Conservation (phyloP, 2,797 vertebrate genomes). For the Pipistrellus pipistrellus region DNA sequence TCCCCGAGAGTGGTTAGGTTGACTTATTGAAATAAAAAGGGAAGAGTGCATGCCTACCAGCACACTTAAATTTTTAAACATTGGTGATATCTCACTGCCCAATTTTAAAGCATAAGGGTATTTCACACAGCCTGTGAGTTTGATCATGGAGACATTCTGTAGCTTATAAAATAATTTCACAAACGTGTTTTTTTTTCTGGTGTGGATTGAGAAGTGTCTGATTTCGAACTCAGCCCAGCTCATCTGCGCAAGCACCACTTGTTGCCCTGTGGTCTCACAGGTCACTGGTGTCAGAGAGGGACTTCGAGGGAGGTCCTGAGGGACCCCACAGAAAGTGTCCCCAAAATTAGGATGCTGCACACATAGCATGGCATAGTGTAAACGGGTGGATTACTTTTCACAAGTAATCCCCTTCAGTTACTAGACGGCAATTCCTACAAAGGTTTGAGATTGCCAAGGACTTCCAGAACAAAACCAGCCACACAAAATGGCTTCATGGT, state of each 20-base stretch:
- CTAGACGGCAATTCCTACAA: not conserved
- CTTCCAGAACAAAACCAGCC: constrained; percentile 10
- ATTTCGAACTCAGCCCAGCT: not conserved
- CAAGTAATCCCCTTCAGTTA: not conserved
- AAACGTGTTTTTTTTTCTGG: not conserved
- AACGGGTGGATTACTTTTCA: not conserved
- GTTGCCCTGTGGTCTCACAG: not conserved
- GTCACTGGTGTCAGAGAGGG: not conserved
- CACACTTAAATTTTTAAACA: not conserved
- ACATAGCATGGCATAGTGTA: not conserved
- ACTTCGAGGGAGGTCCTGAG: too few relatives aligned
- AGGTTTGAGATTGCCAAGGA: not conserved
- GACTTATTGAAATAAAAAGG: not conserved
- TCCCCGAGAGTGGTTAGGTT: not conserved
- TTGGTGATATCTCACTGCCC: not conserved
- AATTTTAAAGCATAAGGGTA: not conserved
- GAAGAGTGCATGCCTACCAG: not conserved
- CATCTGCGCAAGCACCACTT: not conserved
- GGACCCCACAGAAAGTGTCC: not conserved
- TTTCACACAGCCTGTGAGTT: not conserved
- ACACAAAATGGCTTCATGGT: not conserved
- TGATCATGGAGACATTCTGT: not conserved
- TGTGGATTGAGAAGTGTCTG: not conserved
- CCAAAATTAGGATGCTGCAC: not conserved
- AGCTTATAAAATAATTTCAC: not conserved